These are phyloP conservation scores for Drosophila pectinifera DNA, from an alignment of 1,140 invertebrate species.

Conservation along the genomic window DNA sequence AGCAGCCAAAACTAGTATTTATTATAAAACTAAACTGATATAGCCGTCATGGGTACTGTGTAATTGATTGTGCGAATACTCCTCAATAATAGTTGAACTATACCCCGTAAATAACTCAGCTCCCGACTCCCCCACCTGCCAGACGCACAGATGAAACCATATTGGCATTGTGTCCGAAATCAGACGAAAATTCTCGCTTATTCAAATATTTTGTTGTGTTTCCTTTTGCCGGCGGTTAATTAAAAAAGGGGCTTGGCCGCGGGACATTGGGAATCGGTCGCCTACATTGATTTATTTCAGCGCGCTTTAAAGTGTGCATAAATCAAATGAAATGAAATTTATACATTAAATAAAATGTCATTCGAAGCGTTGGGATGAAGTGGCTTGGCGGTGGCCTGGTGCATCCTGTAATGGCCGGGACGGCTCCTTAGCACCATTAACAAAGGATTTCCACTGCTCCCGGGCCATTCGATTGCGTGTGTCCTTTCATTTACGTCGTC, in stretches of 20 bases:
- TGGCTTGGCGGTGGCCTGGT: slow-evolving; percentile 20
- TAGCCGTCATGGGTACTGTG: too few species aligned
- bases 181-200: slow-evolving; percentile 29
- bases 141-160: slow-evolving; percentile 24
- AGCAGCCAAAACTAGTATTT: too few species aligned
- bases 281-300: slow-evolving; percentile 71
- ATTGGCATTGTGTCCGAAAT: slow-evolving; percentile 23
- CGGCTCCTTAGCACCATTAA: slow-evolving; percentile 79
- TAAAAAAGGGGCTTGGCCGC: slow-evolving; percentile 73
- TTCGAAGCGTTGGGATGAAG: slow-evolving; percentile 7
- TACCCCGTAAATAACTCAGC: slow-evolving; percentile 37
- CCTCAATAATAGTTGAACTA: slow-evolving; percentile 6
- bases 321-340: slow-evolving; percentile 67
- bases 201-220: slow-evolving; percentile 30
- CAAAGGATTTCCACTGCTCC: slow-evolving; percentile 54
- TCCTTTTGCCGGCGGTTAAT: slow-evolving; percentile 63
- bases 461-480: slow-evolving; percentile 19
- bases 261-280: slow-evolving; percentile 39
- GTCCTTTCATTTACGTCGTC: slow-evolving; percentile 59
- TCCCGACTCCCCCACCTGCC: slow-evolving; percentile 36
- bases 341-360: slow-evolving; percentile 43
- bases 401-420: slow-evolving; percentile 8
- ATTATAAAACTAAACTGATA: too few species aligned
- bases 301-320: slow-evolving; percentile 62
- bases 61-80: background rate